These are phyloP conservation scores for Drymodes brunneopygia DNA, from an alignment of 2,113 vertebrate genomes.

Conservation along the genomic window DNA sequence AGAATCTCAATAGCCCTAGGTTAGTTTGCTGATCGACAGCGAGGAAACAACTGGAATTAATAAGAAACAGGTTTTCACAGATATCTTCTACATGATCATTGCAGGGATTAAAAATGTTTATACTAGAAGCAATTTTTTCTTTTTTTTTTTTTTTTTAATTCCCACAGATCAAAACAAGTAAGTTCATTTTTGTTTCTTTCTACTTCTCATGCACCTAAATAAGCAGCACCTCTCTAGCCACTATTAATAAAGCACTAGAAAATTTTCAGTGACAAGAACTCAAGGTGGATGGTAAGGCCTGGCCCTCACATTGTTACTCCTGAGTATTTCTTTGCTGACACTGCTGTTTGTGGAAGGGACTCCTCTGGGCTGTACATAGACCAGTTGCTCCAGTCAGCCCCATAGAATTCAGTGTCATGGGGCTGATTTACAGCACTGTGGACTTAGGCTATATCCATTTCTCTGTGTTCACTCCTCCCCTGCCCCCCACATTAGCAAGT, in stretches of 20 bases:
- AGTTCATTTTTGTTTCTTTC: background rate
- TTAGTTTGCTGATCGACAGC: background rate
- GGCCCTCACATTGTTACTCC: background rate
- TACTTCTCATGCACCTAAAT: background rate
- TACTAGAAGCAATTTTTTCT: fast-evolving
- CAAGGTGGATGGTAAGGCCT: background rate
- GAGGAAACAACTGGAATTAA: background rate
- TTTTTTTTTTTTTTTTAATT: background rate
- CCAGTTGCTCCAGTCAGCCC: background rate
- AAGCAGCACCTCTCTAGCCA: background rate
- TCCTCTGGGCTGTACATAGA: background rate
- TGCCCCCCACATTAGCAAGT: fast-evolving
- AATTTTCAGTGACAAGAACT: background rate
- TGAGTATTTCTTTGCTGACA: background rate
- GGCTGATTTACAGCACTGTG: background rate
- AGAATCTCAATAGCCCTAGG: background rate
- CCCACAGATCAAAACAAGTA: background rate
- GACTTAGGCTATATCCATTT: background rate
- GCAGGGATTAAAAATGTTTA: background rate
- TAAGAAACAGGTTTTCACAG: background rate
- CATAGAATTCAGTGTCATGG: background rate
- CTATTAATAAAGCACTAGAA: background rate
- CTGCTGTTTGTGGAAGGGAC: background rate
- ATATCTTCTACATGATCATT: background rate
- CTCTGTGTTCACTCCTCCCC: background rate